A percentile compares a stretch with the other conserved stretches of the same genome.
Evolutionary conservation across 2,113 vertebrate species (phyloP).

Genomic region (Nicator chloris): DNA sequence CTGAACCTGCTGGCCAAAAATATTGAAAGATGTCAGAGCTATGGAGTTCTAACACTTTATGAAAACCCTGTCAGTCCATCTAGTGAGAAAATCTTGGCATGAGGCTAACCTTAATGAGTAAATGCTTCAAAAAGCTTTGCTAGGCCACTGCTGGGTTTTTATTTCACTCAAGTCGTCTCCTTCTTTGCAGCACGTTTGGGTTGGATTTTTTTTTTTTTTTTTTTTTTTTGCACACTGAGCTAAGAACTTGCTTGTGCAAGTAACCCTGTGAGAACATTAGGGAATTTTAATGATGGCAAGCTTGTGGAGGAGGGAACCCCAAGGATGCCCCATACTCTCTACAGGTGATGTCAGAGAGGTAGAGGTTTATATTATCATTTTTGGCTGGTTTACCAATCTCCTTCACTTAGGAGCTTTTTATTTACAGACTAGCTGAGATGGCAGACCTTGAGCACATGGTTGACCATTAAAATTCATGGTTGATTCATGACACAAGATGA

Average conservation of each 20-base stretch:
- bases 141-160: neutral
- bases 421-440: neutral
- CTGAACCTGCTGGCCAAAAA: neutral
- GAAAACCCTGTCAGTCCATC: neutral
- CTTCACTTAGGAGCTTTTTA: neutral
- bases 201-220: neutral
- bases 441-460: neutral
- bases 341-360: neutral
- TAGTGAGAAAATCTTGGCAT: neutral
- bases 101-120: neutral
- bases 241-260: neutral
- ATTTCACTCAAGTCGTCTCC: neutral
- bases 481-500: neutral
- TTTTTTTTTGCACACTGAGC: neutral
- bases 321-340: neutral
- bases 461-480: neutral
- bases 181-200: neutral
- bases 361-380: neutral
- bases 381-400: neutral
- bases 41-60: neutral
- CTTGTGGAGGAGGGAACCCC: neutral
- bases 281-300: neutral
- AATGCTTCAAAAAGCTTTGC: neutral
- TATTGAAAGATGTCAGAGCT: neutral
- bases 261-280: neutral